Base-by-base conservation (phyloP, 2,888 invertebrate genomes). In the Drosophila melanosoma region DNA sequence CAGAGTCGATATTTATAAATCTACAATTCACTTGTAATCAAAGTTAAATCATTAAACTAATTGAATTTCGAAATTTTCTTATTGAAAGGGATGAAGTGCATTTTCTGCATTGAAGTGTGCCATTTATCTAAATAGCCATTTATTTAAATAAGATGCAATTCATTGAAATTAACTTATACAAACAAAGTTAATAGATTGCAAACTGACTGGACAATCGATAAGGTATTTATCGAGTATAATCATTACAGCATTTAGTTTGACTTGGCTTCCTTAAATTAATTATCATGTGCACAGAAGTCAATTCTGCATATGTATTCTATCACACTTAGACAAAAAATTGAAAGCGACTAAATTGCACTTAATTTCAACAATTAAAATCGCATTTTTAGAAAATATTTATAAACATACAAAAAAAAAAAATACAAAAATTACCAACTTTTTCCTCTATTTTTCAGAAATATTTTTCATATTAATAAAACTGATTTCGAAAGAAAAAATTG, bases 141-240 rank as follows among this genome's bases (percentile, higher is more conserved):
- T 45, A 58, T 7, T 12, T 15, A 29, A 68, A 68, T 56, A 38
- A 68, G 15, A 49, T 40, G 56, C 23, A 62, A 45, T 60, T 35
- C 38, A 60, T 12, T 35, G 36, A 42, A 73, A 42, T 76, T 15
- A 69, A 20, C 32, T 54, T 29, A 7, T 35, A 48, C 20, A 29
- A 42, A 42, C 40, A 42, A 32, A 54, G 53, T 40, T 57, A 74
- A 69, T 75, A 58, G 63, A 20, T 12, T 20, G 6, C 20, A 42
- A 20, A 12, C 20, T 7, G 20, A 1, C 20, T 42, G 42, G 12
- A 3, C 20, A 42, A 42, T 42, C 42, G 20, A 42, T 20, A 20
- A 12, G 20, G 3, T 53, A 17, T 60, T 52, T 74, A 74, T 52
- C 17, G 40, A 60, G 60, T 64, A 52, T 60, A 76, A 53, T 76